These are phyloP conservation scores for Alca torda DNA, from an alignment of 2,797 vertebrate species.

Conservation along the genomic window DNA sequence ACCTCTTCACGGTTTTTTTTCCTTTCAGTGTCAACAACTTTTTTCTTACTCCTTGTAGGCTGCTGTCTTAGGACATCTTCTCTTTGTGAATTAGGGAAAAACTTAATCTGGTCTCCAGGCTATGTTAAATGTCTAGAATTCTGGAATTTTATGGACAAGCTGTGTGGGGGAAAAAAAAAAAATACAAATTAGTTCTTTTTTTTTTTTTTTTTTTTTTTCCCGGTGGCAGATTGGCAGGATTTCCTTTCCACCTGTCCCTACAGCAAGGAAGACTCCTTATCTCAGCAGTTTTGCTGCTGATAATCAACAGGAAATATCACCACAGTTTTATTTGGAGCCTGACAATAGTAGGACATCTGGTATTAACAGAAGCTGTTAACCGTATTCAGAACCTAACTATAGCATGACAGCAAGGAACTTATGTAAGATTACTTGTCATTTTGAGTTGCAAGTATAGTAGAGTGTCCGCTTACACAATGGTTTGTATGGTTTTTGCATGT, in stretches of 20 bases:
- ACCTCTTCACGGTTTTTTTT: neutral
- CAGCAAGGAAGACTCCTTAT: slow-evolving; percentile 20
- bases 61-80: neutral
- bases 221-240: neutral
- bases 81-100: neutral
- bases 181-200: neutral
- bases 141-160: neutral
- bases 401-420: slow-evolving; percentile 20
- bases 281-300: slow-evolving; percentile 41
- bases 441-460: neutral
- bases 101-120: neutral
- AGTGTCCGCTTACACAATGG: neutral
- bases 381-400: slow-evolving; percentile 34
- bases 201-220: neutral
- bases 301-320: slow-evolving; percentile 36
- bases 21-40: neutral
- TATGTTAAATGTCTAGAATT: neutral
- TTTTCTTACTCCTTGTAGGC: neutral
- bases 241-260: slow-evolving; percentile 48
- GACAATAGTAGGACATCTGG: slow-evolving; percentile 48
- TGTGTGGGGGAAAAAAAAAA: neutral
- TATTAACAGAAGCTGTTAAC: slow-evolving; percentile 52
- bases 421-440: slow-evolving; percentile 37
- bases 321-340: neutral
- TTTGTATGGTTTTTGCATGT: no score